These are phyloP conservation scores for Zaprionus ghesquierei DNA, from an alignment of 1,140 invertebrate genomes.

Conservation along the genomic window DNA sequence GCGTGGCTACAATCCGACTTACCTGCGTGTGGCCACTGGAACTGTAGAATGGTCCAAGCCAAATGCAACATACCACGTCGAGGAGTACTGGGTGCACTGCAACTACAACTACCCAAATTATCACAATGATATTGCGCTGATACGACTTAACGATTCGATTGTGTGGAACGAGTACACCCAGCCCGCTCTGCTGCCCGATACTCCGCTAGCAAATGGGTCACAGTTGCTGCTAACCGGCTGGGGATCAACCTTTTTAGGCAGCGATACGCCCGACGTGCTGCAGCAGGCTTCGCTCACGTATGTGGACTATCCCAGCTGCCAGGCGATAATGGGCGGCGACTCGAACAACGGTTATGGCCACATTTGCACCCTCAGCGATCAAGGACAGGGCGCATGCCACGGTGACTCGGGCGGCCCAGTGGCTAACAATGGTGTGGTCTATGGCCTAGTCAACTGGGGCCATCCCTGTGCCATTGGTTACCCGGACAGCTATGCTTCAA, in stretches of 20 bases:
- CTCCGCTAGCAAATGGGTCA: conserved; percentile 44
- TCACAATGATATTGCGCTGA: conserved; percentile 84
- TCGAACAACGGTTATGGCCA: conserved; percentile 73
- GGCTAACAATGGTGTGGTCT: conserved; percentile 66
- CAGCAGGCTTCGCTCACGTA: conserved; percentile 69
- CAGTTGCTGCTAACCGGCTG: conserved; percentile 84
- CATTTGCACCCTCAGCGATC: conserved; percentile 85
- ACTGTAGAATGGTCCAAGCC: conserved; percentile 46
- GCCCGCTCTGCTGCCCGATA: conserved; percentile 60
- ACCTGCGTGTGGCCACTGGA: conserved; percentile 63
- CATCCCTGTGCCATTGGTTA: conserved; percentile 83
- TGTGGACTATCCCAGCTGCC: conserved; percentile 64
- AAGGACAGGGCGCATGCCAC: conserved; percentile 85
- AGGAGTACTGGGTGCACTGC: conserved; percentile 72
- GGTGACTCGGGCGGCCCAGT: conserved; percentile 83
- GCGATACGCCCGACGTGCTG: conserved; percentile 65
- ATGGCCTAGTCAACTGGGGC: conserved; percentile 85
- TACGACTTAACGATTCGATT: conserved; percentile 82
- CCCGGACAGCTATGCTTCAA: conserved; percentile 82
- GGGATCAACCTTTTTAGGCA: conserved; percentile 82
- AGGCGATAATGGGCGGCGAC: conserved; percentile 46
- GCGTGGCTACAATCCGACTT: conserved; percentile 50
- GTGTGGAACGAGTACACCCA: conserved; percentile 83
- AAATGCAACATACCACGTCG: conserved; percentile 52
- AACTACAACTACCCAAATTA: conserved; percentile 74